Conservation (phyloP, 2,888 invertebrate genomes). For the Rambutsinella grinnellia region DNA sequence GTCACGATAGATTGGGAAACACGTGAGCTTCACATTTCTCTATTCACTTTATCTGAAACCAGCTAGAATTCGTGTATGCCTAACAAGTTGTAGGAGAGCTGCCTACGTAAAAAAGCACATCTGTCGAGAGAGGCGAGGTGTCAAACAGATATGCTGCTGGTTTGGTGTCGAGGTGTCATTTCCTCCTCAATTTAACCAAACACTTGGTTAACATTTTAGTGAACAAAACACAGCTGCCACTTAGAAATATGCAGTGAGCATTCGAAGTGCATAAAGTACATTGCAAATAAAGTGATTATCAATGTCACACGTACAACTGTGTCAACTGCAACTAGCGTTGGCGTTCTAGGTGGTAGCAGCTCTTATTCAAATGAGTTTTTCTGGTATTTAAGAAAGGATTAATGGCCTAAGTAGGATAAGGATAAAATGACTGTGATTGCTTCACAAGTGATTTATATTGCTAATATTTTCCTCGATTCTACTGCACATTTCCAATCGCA, state of each 20-base stretch:
- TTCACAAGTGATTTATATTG: too few relatives aligned
- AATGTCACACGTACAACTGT: constrained; percentile 39
- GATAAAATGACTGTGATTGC: too few relatives aligned
- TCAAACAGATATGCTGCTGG: neutral
- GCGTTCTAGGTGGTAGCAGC: constrained; percentile 2
- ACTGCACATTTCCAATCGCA: too few relatives aligned
- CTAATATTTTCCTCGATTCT: too few relatives aligned
- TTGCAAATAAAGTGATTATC: constrained; percentile 3
- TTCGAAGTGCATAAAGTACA: constrained; percentile 18
- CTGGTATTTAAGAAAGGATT: neutral
- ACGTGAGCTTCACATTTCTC: neutral
- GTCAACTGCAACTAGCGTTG: constrained; percentile 32
- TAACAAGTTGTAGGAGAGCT: neutral
- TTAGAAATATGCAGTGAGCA: neutral
- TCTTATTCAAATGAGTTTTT: neutral
- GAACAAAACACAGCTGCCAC: constrained; percentile 14
- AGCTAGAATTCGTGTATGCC: neutral
- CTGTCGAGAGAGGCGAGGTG: neutral
- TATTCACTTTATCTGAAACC: neutral
- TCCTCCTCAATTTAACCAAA: constrained; percentile 4
- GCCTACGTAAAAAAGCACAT: neutral
- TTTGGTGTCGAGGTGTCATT: constrained; percentile 7
- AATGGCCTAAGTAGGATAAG: too few relatives aligned
- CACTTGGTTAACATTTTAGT: constrained; percentile 10
- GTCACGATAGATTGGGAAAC: neutral